Conservation (phyloP, 2,888 invertebrate genomes). For the Aporophyla lueneburgensis region DNA sequence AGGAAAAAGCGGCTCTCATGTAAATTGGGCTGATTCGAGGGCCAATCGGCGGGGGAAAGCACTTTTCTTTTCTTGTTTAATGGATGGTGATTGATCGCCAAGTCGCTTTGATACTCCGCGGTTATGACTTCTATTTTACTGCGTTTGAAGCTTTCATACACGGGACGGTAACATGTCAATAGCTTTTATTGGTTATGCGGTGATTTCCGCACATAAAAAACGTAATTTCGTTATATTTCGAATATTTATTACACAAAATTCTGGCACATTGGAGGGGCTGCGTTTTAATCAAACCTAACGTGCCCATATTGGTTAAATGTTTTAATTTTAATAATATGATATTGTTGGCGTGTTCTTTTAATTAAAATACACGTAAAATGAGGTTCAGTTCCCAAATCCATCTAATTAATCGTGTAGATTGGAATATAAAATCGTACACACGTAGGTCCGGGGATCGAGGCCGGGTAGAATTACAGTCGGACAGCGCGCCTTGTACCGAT, state of each 20-base stretch:
- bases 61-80: conserved; percentile 91
- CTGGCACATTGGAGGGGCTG: conserved; percentile 16
- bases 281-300: conserved; percentile 40
- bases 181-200: conserved; percentile 56
- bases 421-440: conserved; percentile 82
- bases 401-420: conserved; percentile 81
- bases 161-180: conserved; percentile 66
- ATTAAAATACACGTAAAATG: conserved; percentile 58
- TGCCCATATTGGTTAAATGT: conserved; percentile 37
- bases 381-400: conserved; percentile 65
- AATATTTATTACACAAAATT: conserved; percentile 26
- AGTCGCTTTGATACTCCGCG: conserved; percentile 87
- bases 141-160: conserved; percentile 80
- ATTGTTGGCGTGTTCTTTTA: conserved; percentile 46
- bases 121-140: conserved; percentile 88
- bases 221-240: conserved; percentile 24
- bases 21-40: conserved; percentile 90
- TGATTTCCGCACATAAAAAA: conserved; percentile 43
- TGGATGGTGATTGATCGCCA: conserved; percentile 91
- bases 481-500: conserved; percentile 89
- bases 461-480: conserved; percentile 89
- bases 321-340: conserved; percentile 53
- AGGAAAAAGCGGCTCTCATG: conserved; percentile 91
- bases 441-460: conserved; percentile 71
- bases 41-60: conserved; percentile 90